These are phyloP conservation scores for Triplophysa yarkandensis DNA, from an alignment of 2,797 vertebrate species.

Conservation along the genomic window DNA sequence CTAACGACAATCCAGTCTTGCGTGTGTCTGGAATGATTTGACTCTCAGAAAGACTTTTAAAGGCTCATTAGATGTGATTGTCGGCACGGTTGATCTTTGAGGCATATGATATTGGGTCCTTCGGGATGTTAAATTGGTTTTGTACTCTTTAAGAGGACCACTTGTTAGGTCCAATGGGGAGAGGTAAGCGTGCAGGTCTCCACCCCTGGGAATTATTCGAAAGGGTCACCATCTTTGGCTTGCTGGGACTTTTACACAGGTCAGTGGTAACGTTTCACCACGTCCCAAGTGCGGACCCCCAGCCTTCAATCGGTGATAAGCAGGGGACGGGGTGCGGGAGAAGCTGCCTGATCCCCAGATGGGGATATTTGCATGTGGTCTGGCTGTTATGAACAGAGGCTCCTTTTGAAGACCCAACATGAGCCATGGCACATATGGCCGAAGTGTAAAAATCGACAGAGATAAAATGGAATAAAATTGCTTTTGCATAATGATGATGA, in stretches of 20 bases:
- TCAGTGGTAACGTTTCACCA: conserved; percentile 38
- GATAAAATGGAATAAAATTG: conserved; percentile 76
- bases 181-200: conserved; percentile 28
- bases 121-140: conserved; percentile 32
- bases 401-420: conserved; percentile 66
- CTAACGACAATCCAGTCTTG: conserved; percentile 42
- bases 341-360: conserved; percentile 66
- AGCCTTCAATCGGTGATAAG: conserved; percentile 4
- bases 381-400: conserved; percentile 67
- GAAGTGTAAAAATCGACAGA: conserved; percentile 69
- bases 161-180: conserved; percentile 3
- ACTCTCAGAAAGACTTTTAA: conserved; percentile 33
- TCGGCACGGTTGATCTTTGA: conserved; percentile 7
- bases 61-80: conserved; percentile 42
- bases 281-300: conserved; percentile 13
- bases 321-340: conserved; percentile 30
- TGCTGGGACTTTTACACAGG: conserved; percentile 35
- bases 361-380: conserved; percentile 76
- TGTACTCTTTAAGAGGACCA: conserved; percentile 29
- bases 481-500: conserved; percentile 78
- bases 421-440: conserved; percentile 72
- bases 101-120: conserved; percentile 19
- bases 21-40: conserved; percentile 27
- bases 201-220: not conserved
- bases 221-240: conserved; percentile 1